These are phyloP conservation scores for Drosophila prosaltans DNA, from an alignment of 1,140 invertebrate species.

Conservation along the genomic window DNA sequence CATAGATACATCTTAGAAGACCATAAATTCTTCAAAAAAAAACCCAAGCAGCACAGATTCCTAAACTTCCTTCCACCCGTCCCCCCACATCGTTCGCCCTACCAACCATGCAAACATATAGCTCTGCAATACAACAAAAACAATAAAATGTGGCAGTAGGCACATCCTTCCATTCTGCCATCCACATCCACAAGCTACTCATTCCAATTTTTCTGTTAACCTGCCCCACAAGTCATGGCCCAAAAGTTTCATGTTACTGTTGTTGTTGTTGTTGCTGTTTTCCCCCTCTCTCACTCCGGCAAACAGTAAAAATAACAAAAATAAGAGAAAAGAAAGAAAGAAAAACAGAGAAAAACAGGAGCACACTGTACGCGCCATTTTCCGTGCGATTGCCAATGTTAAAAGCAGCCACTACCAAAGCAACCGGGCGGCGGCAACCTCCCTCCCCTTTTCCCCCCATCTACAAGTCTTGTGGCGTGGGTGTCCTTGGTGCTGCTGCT, in stretches of 20 bases:
- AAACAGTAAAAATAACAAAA: constrained; percentile 50
- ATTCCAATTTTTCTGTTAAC: constrained; percentile 44
- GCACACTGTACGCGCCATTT: constrained; percentile 80
- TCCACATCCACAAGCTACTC: constrained; percentile 27
- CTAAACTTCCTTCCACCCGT: constrained; percentile 1
- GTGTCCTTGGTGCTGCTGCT: constrained; percentile 60
- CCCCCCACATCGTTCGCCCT: neutral
- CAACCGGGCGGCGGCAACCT: constrained; percentile 47
- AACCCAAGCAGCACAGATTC: constrained; percentile 63
- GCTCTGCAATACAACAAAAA: constrained; percentile 75
- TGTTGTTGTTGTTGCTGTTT: constrained; percentile 36
- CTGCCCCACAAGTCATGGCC: constrained; percentile 70
- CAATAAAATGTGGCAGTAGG: constrained; percentile 71
- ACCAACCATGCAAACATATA: neutral
- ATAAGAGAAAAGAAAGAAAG: neutral
- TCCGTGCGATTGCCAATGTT: constrained; percentile 79
- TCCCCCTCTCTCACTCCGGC: constrained; percentile 40
- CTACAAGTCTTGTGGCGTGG: constrained; percentile 40
- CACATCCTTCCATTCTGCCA: constrained; percentile 38
- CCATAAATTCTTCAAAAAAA: constrained; percentile 81
- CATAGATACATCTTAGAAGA: constrained; percentile 80
- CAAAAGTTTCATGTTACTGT: constrained; percentile 50
- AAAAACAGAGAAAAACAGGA: constrained; percentile 32
- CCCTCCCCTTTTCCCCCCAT: neutral
- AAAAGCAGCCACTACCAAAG: constrained; percentile 63